Base-by-base conservation (phyloP, 2,113 vertebrate species). In the Lontra canadensis region DNA sequence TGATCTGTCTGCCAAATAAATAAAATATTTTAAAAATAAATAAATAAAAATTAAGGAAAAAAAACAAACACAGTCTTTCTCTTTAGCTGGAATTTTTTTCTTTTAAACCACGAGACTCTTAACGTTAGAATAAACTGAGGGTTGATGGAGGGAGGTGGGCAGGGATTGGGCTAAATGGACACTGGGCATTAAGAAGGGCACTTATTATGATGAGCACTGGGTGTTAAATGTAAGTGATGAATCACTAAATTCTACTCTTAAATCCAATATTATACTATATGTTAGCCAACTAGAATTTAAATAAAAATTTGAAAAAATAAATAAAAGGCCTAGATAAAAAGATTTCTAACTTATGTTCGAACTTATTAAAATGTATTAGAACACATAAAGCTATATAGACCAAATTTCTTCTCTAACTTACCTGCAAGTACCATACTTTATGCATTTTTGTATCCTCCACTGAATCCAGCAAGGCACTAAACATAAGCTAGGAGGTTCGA, bases 351-450 rank as follows among this genome's bases (percentile, higher is more conserved):
- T 15, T 85, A 88, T 25, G 65, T 29, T 84, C 88, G 49, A 97
- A 47, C 21, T 76, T 85, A 90, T 4, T 59, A 9, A 92, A 92
- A 69, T 85, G 1, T 82, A 13, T 55, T 71, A 34, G 47, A 87
- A 84, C 15, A 96, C 10, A 83, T 90, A 44, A 97, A 34, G 11
- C 49, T 85, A 44, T 34, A 76, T 21, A 49, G n/a, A 67, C n/a
- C 84, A 81, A 94, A 95, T 59, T 95, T 81, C 42, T 78, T 73
- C 49, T 80, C 55, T 81, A 96, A 80, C 23, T 89, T 74, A 88
- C 25, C 42, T 90, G 0, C 71, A 90, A 88, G 49, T 21, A 59
- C 25, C 11, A 65, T 74, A 39, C 74, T 86, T 90, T 93, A 94
- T 78, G 47, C n/a, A 82, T 71, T 92, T 84, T 69, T 95, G 6